These are phyloP conservation scores for Patiria pectinifera DNA, from an alignment of 53 echinoderm and acorn worm species.

Conservation along the genomic window DNA sequence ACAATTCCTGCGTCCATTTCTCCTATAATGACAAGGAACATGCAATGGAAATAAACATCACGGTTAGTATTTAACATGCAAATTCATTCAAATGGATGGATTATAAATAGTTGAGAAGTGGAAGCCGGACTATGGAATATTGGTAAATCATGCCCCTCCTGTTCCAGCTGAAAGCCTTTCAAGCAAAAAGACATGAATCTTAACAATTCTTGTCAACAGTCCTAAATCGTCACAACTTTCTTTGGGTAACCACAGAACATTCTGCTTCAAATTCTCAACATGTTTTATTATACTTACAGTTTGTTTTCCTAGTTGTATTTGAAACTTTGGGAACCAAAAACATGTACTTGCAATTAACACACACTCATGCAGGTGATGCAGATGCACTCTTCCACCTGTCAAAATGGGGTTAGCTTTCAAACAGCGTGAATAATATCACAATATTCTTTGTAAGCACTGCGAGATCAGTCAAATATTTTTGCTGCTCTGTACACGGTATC, in stretches of 20 bases:
- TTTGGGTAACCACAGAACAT: background rate
- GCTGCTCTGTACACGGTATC: too few relatives aligned
- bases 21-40: slow-evolving; percentile 20
- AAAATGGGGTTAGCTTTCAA: background rate
- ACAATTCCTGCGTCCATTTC: background rate
- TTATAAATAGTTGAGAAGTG: background rate
- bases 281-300: background rate
- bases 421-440: background rate
- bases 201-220: too few relatives aligned
- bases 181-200: too few relatives aligned
- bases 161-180: too few relatives aligned
- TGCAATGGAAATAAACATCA: slow-evolving; percentile 31
- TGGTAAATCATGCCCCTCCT: too few relatives aligned
- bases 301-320: background rate
- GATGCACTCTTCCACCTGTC: background rate
- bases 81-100: background rate
- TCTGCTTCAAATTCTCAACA: slow-evolving; percentile 4
- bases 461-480: too few relatives aligned
- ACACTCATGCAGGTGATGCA: slow-evolving; percentile 9
- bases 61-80: slow-evolving; percentile 38
- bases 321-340: background rate
- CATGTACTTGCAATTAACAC: slow-evolving; percentile 30
- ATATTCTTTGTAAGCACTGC: background rate
- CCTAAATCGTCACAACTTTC: background rate
- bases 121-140: background rate